Evolutionary conservation across 2,113 vertebrate species (phyloP), one percentile per base, ranked within the genome.

Genomic region (Perca flavescens): DNA sequence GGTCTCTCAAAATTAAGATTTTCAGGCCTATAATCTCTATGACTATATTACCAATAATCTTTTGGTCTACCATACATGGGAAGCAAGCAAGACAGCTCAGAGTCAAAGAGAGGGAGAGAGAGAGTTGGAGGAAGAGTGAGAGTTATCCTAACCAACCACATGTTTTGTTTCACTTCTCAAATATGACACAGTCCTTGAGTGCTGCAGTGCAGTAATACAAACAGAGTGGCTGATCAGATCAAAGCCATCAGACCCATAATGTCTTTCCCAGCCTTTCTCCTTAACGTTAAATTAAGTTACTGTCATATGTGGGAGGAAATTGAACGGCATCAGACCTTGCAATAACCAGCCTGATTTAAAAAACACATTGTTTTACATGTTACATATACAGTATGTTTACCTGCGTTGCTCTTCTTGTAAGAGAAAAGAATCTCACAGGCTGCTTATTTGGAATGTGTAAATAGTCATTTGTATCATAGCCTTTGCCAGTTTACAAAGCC

Each of bases 81-180:
- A 82, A 73, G 60, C 63, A 79, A 74, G 71, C 54, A 64, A 54
- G 72, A 74, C 53, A 47, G 75, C 63, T 77, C 65, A 14, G 25
- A 77, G 65, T 47, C 50, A 43, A 43, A 53, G 54, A 69, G n/a
- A 77, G 21, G 49, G 9, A 34, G 25, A 6, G 34, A 70, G 53
- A 50, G 31, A 72, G 52, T 66, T 79, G 43, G 57, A 61, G 43
- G 67, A 72, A n/a, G 75, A 79, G 66, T 54, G 65, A 82, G 50
- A 73, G 85, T 88, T 87, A 81, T 89, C 82, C 70, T 47, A 63
- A 82, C 75, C 63, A 54, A 86, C 88, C 91, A 91, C 81, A 91
- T 91, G 86, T 91, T 92, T 91, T 87, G 79, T 88, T 91, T 91
- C 79, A 80, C 65, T 76, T 86, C 78, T 90, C 80, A 87, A 86